A percentile compares a stretch with the other conserved stretches of the same genome.
Evolutionary conservation across 64 coral and sea anemone genomes (phyloP).

Genomic region (Trachythela sp.): DNA sequence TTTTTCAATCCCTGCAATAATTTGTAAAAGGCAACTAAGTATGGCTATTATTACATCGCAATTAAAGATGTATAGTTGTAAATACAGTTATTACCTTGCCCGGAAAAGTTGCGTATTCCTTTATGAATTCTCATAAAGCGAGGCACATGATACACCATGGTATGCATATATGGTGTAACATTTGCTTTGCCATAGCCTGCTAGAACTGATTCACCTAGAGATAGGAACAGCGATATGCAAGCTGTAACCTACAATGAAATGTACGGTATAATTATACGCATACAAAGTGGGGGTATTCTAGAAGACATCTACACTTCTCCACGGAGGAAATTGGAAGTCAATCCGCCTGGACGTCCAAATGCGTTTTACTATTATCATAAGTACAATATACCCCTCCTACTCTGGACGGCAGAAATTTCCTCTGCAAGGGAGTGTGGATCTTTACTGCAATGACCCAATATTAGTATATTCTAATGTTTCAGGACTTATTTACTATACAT

Average conservation of each 20-base stretch:
- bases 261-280: not conserved
- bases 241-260: slow-evolving; percentile 30
- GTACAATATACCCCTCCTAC: too few relatives aligned
- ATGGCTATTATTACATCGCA: not conserved
- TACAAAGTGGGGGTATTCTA: too few relatives aligned
- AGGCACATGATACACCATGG: slow-evolving; percentile 47
- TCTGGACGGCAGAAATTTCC: too few relatives aligned
- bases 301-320: too few relatives aligned
- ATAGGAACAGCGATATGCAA: slow-evolving; percentile 33
- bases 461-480: too few relatives aligned
- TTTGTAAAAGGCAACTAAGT: not conserved
- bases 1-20: not conserved
- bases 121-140: not conserved
- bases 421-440: too few relatives aligned
- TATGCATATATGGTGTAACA: slow-evolving; percentile 50
- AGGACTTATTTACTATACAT: too few relatives aligned
- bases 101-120: not conserved
- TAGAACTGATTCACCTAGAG: not conserved
- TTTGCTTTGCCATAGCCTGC: slow-evolving; percentile 34
- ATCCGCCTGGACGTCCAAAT: too few relatives aligned
- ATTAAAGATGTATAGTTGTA: not conserved
- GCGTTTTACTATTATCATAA: too few relatives aligned
- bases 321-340: too few relatives aligned
- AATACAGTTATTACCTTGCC: not conserved
- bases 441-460: too few relatives aligned